Base-by-base conservation (phyloP, 2,888 invertebrate species). In the Mamestra brassicae region DNA sequence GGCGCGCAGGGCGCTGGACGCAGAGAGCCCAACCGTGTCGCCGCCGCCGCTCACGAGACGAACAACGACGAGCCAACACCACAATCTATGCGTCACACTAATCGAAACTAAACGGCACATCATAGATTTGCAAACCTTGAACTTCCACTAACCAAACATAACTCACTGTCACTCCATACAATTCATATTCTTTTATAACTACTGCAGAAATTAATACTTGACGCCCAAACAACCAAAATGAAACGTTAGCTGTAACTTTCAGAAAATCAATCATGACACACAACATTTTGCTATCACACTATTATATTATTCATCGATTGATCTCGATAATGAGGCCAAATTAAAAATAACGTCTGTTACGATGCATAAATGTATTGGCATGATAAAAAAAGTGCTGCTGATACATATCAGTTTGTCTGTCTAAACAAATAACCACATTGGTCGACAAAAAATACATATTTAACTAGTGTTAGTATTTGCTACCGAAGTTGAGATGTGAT, bases 381-480 rank as follows among this genome's bases (percentile, higher is more conserved):
- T 60, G 71, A 74, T 78, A 89, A 92, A 91, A 91, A 92, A 80
- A 90, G 78, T 78, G 80, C 73, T 68, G 81, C 81, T 85, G 92
- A 92, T 92, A 88, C 85, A 85, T 90, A 92, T 93, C 92, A 88
- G 86, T 81, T 84, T 81, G 83, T 80, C 85, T 90, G 91, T 92
- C 90, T 89, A 92, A 93, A 93, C 91, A 92, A 93, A 93, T 92
- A 93, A 89, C 80, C 81, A 84, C 76, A 84, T 82, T 69, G 79
- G 83, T 78, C 85, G 65, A 80, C 84, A 90, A 91, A 91, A 91
- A 92, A 88, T 65, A 74, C 72, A 83, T 74, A 83, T 84, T 82
- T 85, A 85, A 85, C 87, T 83, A 83, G 87, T 87, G 85, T 87
- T 83, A 83, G 80, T 83, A 81, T 87, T 78, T 63, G 87, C 89